Percentiles rank a stretch among this genome's conserved stretches.
phyloP scores from a whole-genome alignment of 2,113 vertebrate species.

The Hypomesus transpacificus region DNA sequence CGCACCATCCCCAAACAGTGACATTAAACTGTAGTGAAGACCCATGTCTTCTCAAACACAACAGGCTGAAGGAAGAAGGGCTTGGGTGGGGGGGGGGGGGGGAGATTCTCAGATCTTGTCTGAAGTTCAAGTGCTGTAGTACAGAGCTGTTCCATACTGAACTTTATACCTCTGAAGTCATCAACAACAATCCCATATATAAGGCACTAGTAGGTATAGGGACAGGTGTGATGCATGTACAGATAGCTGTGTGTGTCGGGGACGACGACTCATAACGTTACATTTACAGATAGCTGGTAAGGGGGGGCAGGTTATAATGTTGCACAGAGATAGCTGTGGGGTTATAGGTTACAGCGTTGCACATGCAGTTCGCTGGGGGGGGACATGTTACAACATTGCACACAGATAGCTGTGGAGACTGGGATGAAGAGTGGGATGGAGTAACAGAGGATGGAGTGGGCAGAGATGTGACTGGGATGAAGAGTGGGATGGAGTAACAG shows the following conservation, averaged over 20 bases:
- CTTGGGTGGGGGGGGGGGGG: neutral
- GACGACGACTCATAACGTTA: conserved; percentile 52
- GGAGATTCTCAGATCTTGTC: conserved; percentile 25
- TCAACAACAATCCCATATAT: conserved; percentile 88
- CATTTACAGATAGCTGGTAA: conserved; percentile 32
- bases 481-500: too few relatives aligned
- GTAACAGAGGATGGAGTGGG: too few relatives aligned
- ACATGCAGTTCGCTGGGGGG: too few relatives aligned
- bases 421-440: too few relatives aligned
- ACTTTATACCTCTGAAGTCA: conserved; percentile 75
- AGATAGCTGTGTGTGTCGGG: conserved; percentile 46
- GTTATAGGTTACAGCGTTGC: too few relatives aligned
- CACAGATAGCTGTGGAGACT: too few relatives aligned
- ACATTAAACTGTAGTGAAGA: conserved; percentile 1
- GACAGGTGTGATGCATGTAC: conserved; percentile 32
- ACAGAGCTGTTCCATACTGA: conserved; percentile 73
- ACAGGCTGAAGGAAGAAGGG: neutral
- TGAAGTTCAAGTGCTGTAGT: conserved; percentile 92
- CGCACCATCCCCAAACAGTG: conserved; percentile 28
- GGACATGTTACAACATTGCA: too few relatives aligned
- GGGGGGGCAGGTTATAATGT: conserved; percentile 57
- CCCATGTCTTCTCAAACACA: conserved; percentile 9
- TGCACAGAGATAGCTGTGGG: too few relatives aligned
- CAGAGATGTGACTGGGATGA: conserved; percentile 70
- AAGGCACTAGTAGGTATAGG: conserved; percentile 88